Evolutionary conservation across 2,888 invertebrate genomes (phyloP), one percentile per base, ranked within the genome.

Genomic region (Mechanitis mazaeus): DNA sequence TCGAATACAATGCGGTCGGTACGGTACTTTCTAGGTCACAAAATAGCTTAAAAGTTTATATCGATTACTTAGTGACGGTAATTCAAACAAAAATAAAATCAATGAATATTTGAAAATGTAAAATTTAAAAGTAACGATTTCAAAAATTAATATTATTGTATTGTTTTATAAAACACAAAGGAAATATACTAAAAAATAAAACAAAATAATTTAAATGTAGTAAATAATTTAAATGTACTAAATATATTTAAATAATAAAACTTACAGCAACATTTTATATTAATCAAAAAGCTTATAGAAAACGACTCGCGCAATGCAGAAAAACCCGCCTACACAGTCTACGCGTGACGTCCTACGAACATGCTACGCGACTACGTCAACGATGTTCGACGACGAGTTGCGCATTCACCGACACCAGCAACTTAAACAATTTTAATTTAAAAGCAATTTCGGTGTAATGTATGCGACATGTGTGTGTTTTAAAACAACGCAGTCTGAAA

Each of bases 1-100:
- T 84, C 83, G 81, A 84, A 84, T 84, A 75, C 81, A 82, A 80
- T 85, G 84, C 85, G 84, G 85, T 81, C 84, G 81, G 69, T 69
- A 77, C 79, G 73, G 78, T 79, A 69, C 66, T 82, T 83, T 84
- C 81, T 85, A 82, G 86, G 83, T 83, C 87, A 81, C 80, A 78
- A 80, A 80, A 76, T 78, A 76, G 76, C 81, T 81, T 75, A 76
- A 80, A 84, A 80, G 68, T 80, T 77, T 20, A 67, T 71, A 76
- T 84, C 76, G 84, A 84, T 85, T 80, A 73, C 78, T 79, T 74
- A 31, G 50, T 50, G 50, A 50, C 50, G 50, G 28, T 31, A 31
- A 31, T 50, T 31, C 50, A 7, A 31, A 50, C 31, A 50, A 50
- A 31, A 50, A 28, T 31, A 31, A 31, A 9, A 31, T 1, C 1